Conservation (phyloP, 2,113 vertebrate genomes). For the Urocynchramus pylzowi region DNA sequence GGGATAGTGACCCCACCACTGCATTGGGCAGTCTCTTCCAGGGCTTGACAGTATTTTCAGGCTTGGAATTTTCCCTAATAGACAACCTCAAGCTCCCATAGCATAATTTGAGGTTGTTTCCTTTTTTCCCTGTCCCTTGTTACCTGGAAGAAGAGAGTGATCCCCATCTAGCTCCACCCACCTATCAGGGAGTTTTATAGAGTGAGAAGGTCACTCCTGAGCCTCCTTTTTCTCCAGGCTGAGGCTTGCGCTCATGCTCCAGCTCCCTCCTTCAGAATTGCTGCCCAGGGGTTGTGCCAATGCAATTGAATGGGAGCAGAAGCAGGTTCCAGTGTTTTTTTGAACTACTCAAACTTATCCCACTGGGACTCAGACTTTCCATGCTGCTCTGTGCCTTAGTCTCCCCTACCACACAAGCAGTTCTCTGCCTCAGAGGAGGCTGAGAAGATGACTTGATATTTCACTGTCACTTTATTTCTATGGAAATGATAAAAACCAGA, state of each 20-base stretch:
- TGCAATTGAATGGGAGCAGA: accelerated
- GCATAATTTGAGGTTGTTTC: neutral
- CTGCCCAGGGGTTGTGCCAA: neutral
- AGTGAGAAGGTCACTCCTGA: neutral
- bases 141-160: neutral
- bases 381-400: neutral
- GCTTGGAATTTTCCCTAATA: neutral
- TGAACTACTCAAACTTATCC: neutral
- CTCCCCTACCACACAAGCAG: neutral
- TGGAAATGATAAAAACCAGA: neutral
- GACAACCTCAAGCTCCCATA: neutral
- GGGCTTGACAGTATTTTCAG: neutral
- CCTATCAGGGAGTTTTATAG: neutral
- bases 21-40: neutral
- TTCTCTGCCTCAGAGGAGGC: neutral
- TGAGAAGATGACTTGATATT: neutral
- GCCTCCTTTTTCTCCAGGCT: neutral
- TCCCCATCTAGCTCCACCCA: neutral
- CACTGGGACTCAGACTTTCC: neutral
- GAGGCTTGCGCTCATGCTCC: accelerated
- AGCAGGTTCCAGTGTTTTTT: neutral
- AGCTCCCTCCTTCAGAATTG: no score
- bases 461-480: neutral
- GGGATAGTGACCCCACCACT: neutral
- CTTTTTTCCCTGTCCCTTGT: neutral